phyloP scores from a whole-genome alignment of 1,140 invertebrate species.

The Dreissena rostriformis region DNA sequence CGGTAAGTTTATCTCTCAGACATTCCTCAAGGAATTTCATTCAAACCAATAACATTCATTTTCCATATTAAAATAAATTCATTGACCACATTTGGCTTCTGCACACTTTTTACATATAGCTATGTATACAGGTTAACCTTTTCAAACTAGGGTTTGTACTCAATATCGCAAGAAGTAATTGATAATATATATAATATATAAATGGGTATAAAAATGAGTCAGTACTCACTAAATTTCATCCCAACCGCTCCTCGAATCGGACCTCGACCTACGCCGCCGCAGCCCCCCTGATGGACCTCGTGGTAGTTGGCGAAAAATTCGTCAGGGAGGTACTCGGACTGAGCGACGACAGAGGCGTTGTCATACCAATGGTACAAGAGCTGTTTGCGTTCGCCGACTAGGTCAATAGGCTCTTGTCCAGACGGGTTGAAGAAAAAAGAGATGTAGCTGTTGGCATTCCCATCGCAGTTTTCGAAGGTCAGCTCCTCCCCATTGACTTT shows the following conservation, averaged over 20 bases:
- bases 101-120: too few relatives aligned
- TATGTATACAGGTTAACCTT: too few relatives aligned
- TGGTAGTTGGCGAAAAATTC: conserved; percentile 34
- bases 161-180: too few relatives aligned
- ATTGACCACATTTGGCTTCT: too few relatives aligned
- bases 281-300: conserved; percentile 48
- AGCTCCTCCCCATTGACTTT: conserved; percentile 10
- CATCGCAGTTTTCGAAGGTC: conserved; percentile 34
- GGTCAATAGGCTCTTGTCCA: background rate
- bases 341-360: background rate
- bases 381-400: background rate
- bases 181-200: too few relatives aligned
- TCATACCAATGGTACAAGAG: conserved; percentile 22
- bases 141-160: too few relatives aligned
- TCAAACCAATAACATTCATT: too few relatives aligned
- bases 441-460: conserved; percentile 36
- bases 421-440: conserved; percentile 24
- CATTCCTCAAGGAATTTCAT: too few relatives aligned
- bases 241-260: conserved; percentile 17
- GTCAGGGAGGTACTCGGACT: background rate
- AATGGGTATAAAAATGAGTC: too few relatives aligned
- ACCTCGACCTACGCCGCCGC: conserved; percentile 28
- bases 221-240: conserved; percentile 10
- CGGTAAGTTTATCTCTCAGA: too few relatives aligned
- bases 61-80: too few relatives aligned